Percentiles rank a stretch among this genome's conserved stretches.
phyloP scores from a whole-genome alignment of 1,140 invertebrate species.

The Atopsyche davidsoni region DNA sequence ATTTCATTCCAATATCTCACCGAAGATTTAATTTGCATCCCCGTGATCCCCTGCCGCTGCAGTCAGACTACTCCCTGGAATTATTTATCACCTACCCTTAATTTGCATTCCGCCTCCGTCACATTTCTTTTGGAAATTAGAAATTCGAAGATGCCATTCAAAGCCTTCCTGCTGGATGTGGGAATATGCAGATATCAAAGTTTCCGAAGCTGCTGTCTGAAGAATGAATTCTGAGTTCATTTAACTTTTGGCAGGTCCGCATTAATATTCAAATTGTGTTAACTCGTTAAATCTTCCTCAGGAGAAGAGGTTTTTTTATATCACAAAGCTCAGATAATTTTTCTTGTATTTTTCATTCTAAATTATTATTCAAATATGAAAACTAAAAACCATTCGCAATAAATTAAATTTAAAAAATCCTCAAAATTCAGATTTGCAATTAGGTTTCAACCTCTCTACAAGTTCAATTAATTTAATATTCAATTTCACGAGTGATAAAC shows the following conservation, averaged over 20 bases:
- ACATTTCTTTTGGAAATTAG: slow-evolving; percentile 32
- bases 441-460: no score
- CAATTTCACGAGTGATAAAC: no score
- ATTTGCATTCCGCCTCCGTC: slow-evolving; percentile 26
- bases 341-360: no score
- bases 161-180: slow-evolving; percentile 11
- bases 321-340: no score
- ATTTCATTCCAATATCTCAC: slow-evolving; percentile 7
- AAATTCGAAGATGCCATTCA: slow-evolving; percentile 30
- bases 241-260: slow-evolving; percentile 14
- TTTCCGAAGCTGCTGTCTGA: no score
- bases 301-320: no score
- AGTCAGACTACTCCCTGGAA: slow-evolving; percentile 17
- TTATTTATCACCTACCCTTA: slow-evolving; percentile 27
- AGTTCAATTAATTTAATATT: no score
- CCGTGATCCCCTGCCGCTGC: not conserved
- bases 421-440: no score
- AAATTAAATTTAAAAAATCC: no score
- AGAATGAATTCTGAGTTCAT: slow-evolving; percentile 21
- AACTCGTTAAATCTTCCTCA: no score
- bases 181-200: slow-evolving; percentile 16
- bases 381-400: no score
- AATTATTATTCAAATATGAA: no score
- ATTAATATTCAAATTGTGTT: slow-evolving; percentile 17
- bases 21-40: slow-evolving; percentile 27